Percentiles rank a stretch among this genome's conserved stretches.
phyloP scores from a whole-genome alignment of 2,888 invertebrate species.

The Junonia oenone region DNA sequence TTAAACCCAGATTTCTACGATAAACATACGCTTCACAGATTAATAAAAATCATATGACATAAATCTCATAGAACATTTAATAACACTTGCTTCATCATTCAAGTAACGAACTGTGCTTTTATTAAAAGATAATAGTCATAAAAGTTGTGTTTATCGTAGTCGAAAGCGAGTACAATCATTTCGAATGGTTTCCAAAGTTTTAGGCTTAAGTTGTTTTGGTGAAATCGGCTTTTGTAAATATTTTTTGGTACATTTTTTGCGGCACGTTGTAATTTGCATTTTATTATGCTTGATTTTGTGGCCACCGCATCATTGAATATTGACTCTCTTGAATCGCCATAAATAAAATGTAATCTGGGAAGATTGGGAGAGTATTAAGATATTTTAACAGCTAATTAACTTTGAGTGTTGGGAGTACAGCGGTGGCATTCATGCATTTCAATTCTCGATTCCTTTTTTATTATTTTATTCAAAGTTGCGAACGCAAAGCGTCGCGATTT shows the following conservation, averaged over 20 bases:
- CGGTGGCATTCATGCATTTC: constrained; percentile 59
- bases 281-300: constrained; percentile 45
- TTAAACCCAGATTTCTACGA: not conserved
- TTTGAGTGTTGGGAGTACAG: too few species aligned
- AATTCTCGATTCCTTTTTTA: constrained; percentile 69
- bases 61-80: not conserved
- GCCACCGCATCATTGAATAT: constrained; percentile 31
- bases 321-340: too few species aligned
- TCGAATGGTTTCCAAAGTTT: constrained; percentile 44
- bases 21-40: not conserved
- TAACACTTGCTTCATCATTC: not conserved
- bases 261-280: constrained; percentile 58
- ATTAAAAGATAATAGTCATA: not conserved
- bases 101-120: not conserved
- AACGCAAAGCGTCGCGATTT: constrained; percentile 63
- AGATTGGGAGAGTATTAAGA: too few species aligned
- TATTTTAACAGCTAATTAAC: too few species aligned
- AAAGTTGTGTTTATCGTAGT: constrained; percentile 9
- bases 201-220: constrained; percentile 42
- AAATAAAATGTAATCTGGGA: not conserved
- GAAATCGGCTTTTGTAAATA: constrained; percentile 53
- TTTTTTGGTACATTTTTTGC: constrained; percentile 51
- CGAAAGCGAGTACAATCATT: not conserved
- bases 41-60: not conserved
- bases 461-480: constrained; percentile 44